These are phyloP conservation scores for Diplodus sargus DNA, from an alignment of 2,797 vertebrate genomes.

Conservation along the genomic window DNA sequence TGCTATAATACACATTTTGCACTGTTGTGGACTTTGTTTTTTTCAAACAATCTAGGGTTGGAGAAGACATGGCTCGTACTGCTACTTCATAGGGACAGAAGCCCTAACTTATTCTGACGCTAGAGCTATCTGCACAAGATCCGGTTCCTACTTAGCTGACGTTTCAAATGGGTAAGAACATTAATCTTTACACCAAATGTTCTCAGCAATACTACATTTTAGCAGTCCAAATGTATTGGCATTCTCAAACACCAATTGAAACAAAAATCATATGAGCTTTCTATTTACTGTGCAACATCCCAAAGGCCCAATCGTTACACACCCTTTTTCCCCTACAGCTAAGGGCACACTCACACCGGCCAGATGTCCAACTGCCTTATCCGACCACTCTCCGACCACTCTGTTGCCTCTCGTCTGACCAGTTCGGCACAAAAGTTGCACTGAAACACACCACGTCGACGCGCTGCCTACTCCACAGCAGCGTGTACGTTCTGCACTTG, in stretches of 20 bases:
- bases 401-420: too few species aligned
- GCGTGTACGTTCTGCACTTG: too few species aligned
- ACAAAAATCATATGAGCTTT: background rate
- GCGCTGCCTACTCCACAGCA: too few species aligned
- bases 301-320: too few species aligned
- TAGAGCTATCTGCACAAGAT: conserved; percentile 84
- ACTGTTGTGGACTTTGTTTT: background rate
- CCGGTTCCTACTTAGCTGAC: conserved; percentile 86
- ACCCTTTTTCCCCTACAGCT: too few species aligned
- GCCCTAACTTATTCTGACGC: conserved; percentile 88
- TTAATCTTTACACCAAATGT: background rate
- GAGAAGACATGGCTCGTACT: conserved; percentile 90
- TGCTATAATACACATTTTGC: too few species aligned
- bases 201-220: background rate
- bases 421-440: too few species aligned
- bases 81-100: conserved; percentile 88
- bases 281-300: too few species aligned
- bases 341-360: too few species aligned
- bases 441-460: too few species aligned
- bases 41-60: conserved; percentile 84
- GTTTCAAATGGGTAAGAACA: conserved; percentile 87
- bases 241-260: background rate
- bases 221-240: background rate
- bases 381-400: too few species aligned
- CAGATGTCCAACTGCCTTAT: too few species aligned